phyloP scores from a whole-genome alignment of 1,140 invertebrate genomes.

The Plutomurus gul region DNA sequence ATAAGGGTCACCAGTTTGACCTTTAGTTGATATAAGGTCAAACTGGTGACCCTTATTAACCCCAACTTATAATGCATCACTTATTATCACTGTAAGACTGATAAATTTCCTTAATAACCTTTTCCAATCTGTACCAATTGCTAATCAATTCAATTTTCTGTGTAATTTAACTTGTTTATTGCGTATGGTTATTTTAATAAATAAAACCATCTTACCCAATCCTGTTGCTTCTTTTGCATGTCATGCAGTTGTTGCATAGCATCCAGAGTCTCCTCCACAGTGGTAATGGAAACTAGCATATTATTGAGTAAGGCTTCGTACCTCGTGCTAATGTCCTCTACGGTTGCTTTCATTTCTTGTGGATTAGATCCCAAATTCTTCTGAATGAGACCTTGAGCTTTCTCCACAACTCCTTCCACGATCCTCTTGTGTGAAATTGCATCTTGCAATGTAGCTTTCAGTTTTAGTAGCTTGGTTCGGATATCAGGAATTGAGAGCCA shows the following conservation, averaged over 20 bases:
- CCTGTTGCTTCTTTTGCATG: conserved; percentile 79
- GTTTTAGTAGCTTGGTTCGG: conserved; percentile 80
- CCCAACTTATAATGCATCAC: no score
- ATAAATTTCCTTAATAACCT: no score
- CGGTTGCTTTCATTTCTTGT: conserved; percentile 68
- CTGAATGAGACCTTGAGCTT: conserved; percentile 72
- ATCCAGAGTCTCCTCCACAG: conserved; percentile 74
- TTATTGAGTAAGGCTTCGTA: conserved; percentile 72
- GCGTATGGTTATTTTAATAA: no score
- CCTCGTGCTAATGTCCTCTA: conserved; percentile 70
- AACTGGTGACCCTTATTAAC: no score
- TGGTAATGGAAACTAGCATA: conserved; percentile 67
- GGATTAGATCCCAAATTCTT: conserved; percentile 59
- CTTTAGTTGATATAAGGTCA: no score
- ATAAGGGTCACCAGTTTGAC: no score
- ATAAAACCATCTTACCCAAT: no score
- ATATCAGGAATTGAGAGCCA: conserved; percentile 81
- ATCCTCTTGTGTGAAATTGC: conserved; percentile 85
- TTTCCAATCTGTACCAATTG: no score
- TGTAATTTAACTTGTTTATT: no score
- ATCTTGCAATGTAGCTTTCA: conserved; percentile 84
- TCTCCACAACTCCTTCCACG: conserved; percentile 86
- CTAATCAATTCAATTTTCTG: no score
- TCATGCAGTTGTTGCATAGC: conserved; percentile 82
- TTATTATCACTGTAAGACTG: no score